Evolutionary conservation across 2,113 vertebrate genomes (phyloP), one percentile per base, ranked within the genome.

Genomic region (Thryonomys swinderianus): DNA sequence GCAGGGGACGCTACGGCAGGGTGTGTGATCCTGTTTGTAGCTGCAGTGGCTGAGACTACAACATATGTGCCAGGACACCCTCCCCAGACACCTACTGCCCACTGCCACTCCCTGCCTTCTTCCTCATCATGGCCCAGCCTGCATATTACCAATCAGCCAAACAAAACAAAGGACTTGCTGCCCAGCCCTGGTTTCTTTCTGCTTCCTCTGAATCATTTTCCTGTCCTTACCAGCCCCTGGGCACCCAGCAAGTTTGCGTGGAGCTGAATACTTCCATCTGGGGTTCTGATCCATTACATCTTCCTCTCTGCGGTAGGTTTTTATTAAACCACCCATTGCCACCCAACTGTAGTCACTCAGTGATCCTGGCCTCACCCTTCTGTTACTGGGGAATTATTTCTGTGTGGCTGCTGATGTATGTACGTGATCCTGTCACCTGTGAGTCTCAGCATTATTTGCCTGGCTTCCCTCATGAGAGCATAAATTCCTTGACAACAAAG

Each of bases 401-500:
- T 64, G 34, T 9, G 64, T 12, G 10, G 88, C 85, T 64, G 67
- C 84, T 62, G 69, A 74, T 59, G 76, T 40, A 18, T 12, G 20
- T 13, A 2, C 6, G 37, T 32, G 76, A 91, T 76, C 71, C 61
- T 91, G 79, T 89, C 95, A 84, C 92, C 69, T 85, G 30, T 0
- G 20, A 45, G 62, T 48, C 84, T 30, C 37, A 12, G 69, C 42
- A 76, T 69, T 88, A 45, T 67, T 64, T 88, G 84, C 95, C 92
- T 12, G 76, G 80, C 84, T 91, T 89, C 92, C 83, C 93, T 81
- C n/a, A 0, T 10, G 59, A 94, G 37, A 93, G 23, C 0, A 2
- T 66, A 48, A 91, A 84, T 84, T 87, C 92, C 74, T 51, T 32
- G 42, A 96, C 76, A 79, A 94, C 91, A 42, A 71, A 91, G 67